phyloP scores from a whole-genome alignment of 2,113 vertebrate genomes.

The Prunella fulvescens region DNA sequence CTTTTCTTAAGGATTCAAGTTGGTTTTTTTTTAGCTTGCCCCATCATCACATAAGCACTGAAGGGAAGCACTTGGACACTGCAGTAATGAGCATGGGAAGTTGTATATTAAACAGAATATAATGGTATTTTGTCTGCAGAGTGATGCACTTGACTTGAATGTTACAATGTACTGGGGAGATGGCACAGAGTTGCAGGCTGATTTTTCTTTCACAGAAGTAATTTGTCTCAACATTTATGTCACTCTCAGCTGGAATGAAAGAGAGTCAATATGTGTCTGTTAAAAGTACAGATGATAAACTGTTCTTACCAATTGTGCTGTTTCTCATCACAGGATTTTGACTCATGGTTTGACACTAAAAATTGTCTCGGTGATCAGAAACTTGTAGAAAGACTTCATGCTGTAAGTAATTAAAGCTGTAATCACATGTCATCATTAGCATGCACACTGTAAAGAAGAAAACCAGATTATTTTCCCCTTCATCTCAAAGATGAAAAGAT shows the following conservation, averaged over 20 bases:
- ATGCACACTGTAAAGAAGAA: neutral
- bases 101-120: neutral
- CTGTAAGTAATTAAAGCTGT: constrained; percentile 75
- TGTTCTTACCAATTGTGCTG: neutral
- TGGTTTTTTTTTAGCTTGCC: neutral
- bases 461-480: neutral
- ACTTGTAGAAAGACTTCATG: constrained; percentile 87
- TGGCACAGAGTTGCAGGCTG: neutral
- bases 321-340: constrained; percentile 81
- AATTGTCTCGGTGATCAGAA: constrained; percentile 91
- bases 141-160: neutral
- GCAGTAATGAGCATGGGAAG: neutral
- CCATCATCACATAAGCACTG: neutral
- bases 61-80: neutral
- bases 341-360: constrained; percentile 92
- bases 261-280: neutral
- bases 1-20: neutral
- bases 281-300: neutral
- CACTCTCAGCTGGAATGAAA: neutral
- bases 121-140: neutral
- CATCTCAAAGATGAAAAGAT: neutral
- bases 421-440: neutral
- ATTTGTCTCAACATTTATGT: neutral
- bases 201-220: neutral
- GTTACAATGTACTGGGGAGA: neutral